These are phyloP conservation scores for Xenopus petersii DNA, from an alignment of 2,797 vertebrate genomes.

Conservation along the genomic window DNA sequence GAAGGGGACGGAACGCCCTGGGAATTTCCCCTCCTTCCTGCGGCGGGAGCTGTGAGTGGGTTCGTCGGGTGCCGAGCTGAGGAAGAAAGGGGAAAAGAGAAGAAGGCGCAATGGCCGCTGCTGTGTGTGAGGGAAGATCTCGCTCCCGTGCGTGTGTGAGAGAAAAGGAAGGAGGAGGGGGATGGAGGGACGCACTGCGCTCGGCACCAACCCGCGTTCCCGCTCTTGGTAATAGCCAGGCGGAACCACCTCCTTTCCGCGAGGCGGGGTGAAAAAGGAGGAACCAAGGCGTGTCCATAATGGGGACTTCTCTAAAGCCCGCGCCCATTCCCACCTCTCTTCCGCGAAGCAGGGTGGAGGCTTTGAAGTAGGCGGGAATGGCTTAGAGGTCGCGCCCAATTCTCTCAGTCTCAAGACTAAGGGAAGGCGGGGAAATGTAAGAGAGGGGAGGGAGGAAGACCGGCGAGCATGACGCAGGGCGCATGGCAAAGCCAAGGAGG, in stretches of 20 bases:
- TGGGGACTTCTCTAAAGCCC: not conserved
- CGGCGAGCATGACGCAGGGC: not conserved
- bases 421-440: too few relatives aligned
- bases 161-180: not conserved
- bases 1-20: slow-evolving; percentile 26
- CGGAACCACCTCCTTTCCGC: not conserved
- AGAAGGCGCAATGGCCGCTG: slow-evolving; percentile 34
- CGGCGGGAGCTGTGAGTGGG: not conserved
- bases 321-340: too few relatives aligned
- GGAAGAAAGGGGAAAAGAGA: slow-evolving; percentile 14
- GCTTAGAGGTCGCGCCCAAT: not conserved
- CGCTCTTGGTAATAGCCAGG: slow-evolving; percentile 23
- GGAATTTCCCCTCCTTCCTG: slow-evolving; percentile 29
- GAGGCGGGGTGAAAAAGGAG: not conserved
- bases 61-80: not conserved
- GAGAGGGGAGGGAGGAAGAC: too few relatives aligned
- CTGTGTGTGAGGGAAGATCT: slow-evolving; percentile 51
- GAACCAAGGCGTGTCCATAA: not conserved
- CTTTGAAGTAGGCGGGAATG: too few relatives aligned
- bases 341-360: too few relatives aligned
- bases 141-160: slow-evolving; percentile 31
- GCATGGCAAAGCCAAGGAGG: not conserved
- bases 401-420: too few relatives aligned
- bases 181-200: slow-evolving; percentile 28
- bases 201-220: slow-evolving; percentile 44